Base-by-base conservation (phyloP, 1,140 invertebrate species). In the Frieseomelitta varia region DNA sequence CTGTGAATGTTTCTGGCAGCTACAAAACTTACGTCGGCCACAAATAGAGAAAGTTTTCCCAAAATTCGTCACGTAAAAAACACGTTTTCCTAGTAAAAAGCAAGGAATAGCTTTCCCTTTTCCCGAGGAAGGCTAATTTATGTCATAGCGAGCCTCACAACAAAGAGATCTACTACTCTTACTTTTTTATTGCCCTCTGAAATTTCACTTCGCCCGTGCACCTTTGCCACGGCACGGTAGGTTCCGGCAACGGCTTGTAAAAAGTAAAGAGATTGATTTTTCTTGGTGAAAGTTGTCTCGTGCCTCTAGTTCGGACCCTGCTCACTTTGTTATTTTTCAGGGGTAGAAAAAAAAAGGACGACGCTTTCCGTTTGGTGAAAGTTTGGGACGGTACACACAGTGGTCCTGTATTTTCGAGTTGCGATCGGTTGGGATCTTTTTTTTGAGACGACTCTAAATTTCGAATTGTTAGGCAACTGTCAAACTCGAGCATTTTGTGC, bases 201-300 rank as follows among this genome's bases (percentile, higher is more conserved):
- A 75, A 79, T 87, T 58, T 86, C 81, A 63, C 15, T 82, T 75
- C 53, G 82, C 80, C 30, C 58, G 71, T 79, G 76, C 71, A 85
- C 79, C 84, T 81, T 56, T 77, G 55, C 55, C 51, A 73, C 76
- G 47, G 51, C 17, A 56, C 88, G 84, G 87, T 79, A 79, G 71
- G 39, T 47, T 47, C 39, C 39, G 39, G 39, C 39, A 63, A 65
- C 47, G 88, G 77, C 4, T 24, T 77, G 61, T 90, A 91, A 90
- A 90, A 87, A 86, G 74, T 24, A 12, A 15, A 1, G 47, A 84
- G 78, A 67, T 1, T 47, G 79, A 68, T 85, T 90, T 90, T 90
- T 34, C n/a, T 34, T 72, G 87, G 93, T 89, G 92, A 94, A 94
- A 94, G 93, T 92, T 85, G 82, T 56, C 68, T 67, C 85, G 53